Percentiles rank a stretch among this genome's conserved stretches.
These are phyloP conservation scores for Temnothorax ravouxi DNA, from an alignment of 2,888 invertebrate genomes.

Conservation along the genomic window DNA sequence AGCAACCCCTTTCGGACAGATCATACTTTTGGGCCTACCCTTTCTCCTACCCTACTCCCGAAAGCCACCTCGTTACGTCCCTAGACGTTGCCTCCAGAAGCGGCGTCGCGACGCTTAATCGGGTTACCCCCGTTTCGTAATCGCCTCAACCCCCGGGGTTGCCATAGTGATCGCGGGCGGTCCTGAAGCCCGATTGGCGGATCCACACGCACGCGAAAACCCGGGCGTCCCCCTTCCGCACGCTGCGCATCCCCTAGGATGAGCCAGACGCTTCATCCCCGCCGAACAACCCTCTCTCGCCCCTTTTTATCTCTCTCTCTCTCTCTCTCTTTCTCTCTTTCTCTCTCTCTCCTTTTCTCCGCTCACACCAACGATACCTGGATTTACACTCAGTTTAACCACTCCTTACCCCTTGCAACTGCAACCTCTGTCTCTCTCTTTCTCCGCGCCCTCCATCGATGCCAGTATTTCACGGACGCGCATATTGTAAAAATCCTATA, in stretches of 20 bases:
- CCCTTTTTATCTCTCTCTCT: slow-evolving; percentile 12
- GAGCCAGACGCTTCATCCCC: slow-evolving; percentile 59
- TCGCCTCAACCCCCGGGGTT: slow-evolving; percentile 81
- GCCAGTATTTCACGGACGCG: slow-evolving; percentile 71
- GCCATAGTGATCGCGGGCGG: slow-evolving; percentile 81
- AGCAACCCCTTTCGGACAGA: slow-evolving; percentile 63
- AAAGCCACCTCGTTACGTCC: slow-evolving; percentile 36
- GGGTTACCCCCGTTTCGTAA: slow-evolving; percentile 85
- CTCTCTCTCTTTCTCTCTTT: slow-evolving; percentile 14
- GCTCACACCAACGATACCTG: slow-evolving; percentile 53
- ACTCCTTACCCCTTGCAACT: slow-evolving; percentile 34
- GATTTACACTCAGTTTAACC: slow-evolving; percentile 74
- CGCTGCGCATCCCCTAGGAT: slow-evolving; percentile 68
- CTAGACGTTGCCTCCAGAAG: slow-evolving; percentile 60
- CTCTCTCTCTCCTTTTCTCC: slow-evolving; percentile 21
- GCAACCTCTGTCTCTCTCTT: slow-evolving; percentile 1
- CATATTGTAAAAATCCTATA: slow-evolving; percentile 74
- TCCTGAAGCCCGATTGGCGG: slow-evolving; percentile 78
- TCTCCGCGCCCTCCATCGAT: slow-evolving; percentile 54
- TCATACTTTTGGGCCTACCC: slow-evolving; percentile 55
- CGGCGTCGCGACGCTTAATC: slow-evolving; percentile 80
- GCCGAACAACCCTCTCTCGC: slow-evolving; percentile 27
- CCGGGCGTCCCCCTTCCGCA: slow-evolving; percentile 69
- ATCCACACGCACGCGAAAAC: slow-evolving; percentile 75
- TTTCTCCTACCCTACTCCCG: slow-evolving; percentile 28